phyloP scores from a whole-genome alignment of 2,113 vertebrate genomes.

The Oreochromis tanganicae region DNA sequence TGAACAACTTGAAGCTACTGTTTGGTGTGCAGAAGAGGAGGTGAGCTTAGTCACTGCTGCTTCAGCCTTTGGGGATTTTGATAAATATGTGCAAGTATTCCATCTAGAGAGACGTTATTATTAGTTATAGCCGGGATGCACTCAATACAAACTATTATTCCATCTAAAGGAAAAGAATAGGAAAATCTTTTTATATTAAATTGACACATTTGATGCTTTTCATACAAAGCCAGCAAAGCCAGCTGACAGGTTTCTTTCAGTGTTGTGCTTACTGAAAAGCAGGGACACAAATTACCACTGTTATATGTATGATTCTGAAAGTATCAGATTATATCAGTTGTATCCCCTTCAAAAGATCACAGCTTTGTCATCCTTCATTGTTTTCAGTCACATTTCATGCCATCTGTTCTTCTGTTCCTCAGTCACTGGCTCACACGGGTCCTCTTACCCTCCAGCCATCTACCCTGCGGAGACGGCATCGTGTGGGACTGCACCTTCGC shows the following conservation, averaged over 20 bases:
- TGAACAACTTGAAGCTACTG: constrained; percentile 90
- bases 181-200: not conserved
- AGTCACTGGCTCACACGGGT: constrained; percentile 96
- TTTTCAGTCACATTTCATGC: not conserved
- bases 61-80: not conserved
- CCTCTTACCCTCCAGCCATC: constrained; percentile 86
- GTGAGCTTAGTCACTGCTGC: constrained; percentile 59
- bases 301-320: not conserved
- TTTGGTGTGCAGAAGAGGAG: constrained; percentile 83
- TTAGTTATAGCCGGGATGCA: not conserved
- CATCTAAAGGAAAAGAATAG: not conserved
- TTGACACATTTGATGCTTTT: not conserved
- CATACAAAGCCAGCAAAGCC: not conserved
- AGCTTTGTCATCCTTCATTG: not conserved
- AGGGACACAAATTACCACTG: not conserved
- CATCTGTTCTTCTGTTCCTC: not conserved
- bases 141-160: not conserved
- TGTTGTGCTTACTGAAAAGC: not conserved
- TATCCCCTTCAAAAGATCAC: fast-evolving
- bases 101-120: not conserved
- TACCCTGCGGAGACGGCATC: constrained; percentile 81
- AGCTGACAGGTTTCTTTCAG: not conserved
- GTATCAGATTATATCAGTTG: not conserved
- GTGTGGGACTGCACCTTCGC: constrained; percentile 79
- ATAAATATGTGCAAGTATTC: not conserved